Evolutionary conservation across 1,140 invertebrate species (phyloP), one percentile per base, ranked within the genome.

Genomic region (Bathynomus jamesi): DNA sequence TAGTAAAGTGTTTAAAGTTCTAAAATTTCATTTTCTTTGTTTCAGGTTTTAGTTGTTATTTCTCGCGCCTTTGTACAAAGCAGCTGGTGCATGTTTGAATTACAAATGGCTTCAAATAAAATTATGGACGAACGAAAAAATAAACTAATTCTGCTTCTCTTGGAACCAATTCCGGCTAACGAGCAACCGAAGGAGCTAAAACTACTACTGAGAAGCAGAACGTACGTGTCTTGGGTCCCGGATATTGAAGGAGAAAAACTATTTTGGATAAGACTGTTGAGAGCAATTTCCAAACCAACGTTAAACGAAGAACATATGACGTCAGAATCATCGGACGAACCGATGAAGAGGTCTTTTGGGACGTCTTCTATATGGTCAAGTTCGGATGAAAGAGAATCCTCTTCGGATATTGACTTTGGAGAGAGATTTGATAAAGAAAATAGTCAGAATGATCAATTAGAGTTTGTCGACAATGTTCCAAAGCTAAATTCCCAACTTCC

Each of bases 11-110:
- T 21, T 5, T 21, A 28, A 17, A 63, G 13, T 28, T 2, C 11
- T 63, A 63, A 21, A 2, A 25, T 17, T 63, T 11, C 11, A 11
- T 1, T 21, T 0, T 4, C 28, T 27, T 11, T 25, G 7, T 13
- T 1, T 7, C 67, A 73, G 72, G 72, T 73, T 40, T 17, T 73
- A 10, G 63, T 73, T 53, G 72, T 73, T 24, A 28, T 73, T 21
- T 60, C 72, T 2, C 62, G 67, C 0, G 5, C 72, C 63, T 73
- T 73, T 30, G 68, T 70, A 24, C 31, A 65, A 29, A 73, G 72
- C 67, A 69, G 67, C 61, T 73, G 72, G 72, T 73, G 72, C 28
- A 73, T 73, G 72, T 70, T 73, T 29, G 72, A 73, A 60, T 67
- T 73, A 7, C 67, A 73, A 64, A 28, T 73, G 72, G 72, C 67